phyloP scores from a whole-genome alignment of 2,888 invertebrate genomes.

The Hartigia nigra region DNA sequence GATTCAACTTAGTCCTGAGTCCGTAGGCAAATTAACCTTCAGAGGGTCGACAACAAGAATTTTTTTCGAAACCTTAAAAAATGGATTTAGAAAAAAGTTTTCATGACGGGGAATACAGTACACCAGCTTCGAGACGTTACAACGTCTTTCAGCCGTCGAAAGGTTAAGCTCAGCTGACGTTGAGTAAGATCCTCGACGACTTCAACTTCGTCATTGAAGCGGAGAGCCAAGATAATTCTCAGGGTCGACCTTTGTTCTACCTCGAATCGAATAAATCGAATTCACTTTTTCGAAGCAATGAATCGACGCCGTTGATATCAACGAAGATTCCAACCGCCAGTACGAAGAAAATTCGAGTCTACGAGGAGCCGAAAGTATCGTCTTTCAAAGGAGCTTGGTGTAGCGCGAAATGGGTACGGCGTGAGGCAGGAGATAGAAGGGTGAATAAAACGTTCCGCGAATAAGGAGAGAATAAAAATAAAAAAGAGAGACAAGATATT shows the following conservation, averaged over 20 bases:
- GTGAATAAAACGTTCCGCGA: constrained; percentile 21
- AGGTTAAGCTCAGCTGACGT: no score
- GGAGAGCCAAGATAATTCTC: constrained; percentile 40
- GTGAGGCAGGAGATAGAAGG: not conserved
- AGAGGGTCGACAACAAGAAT: no score
- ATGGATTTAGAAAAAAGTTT: no score
- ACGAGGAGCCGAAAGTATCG: not conserved
- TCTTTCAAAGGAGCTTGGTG: not conserved
- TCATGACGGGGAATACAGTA: no score
- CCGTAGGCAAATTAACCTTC: constrained; percentile 52
- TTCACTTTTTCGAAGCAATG: not conserved
- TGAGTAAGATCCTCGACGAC: not conserved
- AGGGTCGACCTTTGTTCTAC: constrained; percentile 13
- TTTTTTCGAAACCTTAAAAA: no score
- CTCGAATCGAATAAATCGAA: not conserved
- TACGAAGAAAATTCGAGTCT: constrained; percentile 38
- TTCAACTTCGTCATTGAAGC: constrained; percentile 47
- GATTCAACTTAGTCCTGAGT: constrained; percentile 16
- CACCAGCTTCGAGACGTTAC: no score
- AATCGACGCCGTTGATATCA: not conserved
- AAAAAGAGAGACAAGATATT: constrained; percentile 46
- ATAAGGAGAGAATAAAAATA: constrained; percentile 16
- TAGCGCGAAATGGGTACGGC: not conserved
- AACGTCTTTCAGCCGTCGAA: no score
- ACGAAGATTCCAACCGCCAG: not conserved